These are phyloP conservation scores for Omphaloscelis lunosa DNA, from an alignment of 2,888 invertebrate genomes.

Conservation along the genomic window DNA sequence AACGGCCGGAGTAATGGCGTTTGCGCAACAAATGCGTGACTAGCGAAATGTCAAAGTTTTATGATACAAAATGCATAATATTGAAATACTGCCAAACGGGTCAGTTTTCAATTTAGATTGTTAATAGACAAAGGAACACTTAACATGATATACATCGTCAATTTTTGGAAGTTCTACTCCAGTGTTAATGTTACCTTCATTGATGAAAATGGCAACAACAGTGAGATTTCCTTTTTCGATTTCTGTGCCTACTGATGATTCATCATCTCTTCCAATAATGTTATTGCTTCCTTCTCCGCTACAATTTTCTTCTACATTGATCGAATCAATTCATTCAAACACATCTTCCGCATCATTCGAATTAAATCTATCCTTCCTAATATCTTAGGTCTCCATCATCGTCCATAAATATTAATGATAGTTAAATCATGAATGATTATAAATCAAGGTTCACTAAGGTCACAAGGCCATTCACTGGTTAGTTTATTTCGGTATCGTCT, in stretches of 20 bases:
- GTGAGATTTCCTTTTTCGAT: too few species aligned
- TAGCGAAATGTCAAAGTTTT: constrained; percentile 61
- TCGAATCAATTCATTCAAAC: background rate
- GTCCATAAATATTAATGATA: constrained; percentile 13
- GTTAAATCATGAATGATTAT: constrained; percentile 7
- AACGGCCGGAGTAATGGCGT: constrained; percentile 56
- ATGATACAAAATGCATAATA: constrained; percentile 35
- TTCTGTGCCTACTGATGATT: background rate
- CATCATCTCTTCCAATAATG: background rate
- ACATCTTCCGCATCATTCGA: background rate
- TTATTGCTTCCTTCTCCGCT: background rate
- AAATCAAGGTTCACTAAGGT: constrained; percentile 40
- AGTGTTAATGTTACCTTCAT: background rate
- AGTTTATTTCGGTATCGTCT: constrained; percentile 51
- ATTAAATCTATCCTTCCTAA: background rate
- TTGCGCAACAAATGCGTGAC: constrained; percentile 51
- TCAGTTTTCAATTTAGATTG: constrained; percentile 11
- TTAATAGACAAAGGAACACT: background rate
- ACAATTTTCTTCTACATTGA: background rate
- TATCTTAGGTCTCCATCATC: background rate
- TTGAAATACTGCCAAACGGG: constrained; percentile 35
- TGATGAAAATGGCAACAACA: background rate
- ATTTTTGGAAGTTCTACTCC: background rate
- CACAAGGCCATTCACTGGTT: constrained; percentile 50
- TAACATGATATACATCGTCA: background rate